Percentiles rank a stretch among this genome's conserved stretches.
These are phyloP conservation scores for Atherinomorus stipes DNA, from an alignment of 2,113 vertebrate species.

Conservation along the genomic window DNA sequence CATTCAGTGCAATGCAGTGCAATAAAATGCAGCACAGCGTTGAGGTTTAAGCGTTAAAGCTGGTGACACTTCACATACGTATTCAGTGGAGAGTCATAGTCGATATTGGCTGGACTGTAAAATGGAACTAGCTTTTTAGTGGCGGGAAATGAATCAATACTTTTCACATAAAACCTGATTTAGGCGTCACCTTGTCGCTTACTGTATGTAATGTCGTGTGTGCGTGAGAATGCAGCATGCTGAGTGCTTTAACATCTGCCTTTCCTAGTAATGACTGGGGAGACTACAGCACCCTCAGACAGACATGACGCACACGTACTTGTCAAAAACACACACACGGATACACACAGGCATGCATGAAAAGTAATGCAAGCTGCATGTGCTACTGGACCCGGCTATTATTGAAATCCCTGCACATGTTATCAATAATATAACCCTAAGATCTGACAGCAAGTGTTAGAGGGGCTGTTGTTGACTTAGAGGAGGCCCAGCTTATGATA, in stretches of 20 bases:
- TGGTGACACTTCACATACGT: constrained; percentile 37
- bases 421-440: constrained; percentile 48
- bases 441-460: constrained; percentile 17
- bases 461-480: constrained; percentile 1
- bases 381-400: constrained; percentile 46
- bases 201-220: constrained; percentile 47
- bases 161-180: constrained; percentile 72
- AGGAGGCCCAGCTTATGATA: neutral
- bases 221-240: constrained; percentile 14
- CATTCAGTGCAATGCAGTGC: constrained; percentile 31
- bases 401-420: constrained; percentile 53
- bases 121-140: constrained; percentile 61
- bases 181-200: constrained; percentile 62
- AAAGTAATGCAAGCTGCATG: constrained; percentile 59
- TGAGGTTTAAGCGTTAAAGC: constrained; percentile 37
- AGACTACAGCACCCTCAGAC: constrained; percentile 61
- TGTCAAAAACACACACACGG: constrained; percentile 31
- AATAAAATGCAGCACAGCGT: constrained; percentile 45
- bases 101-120: constrained; percentile 61
- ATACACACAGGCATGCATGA: constrained; percentile 13
- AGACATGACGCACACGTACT: constrained; percentile 66
- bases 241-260: constrained; percentile 78
- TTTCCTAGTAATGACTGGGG: constrained; percentile 72
- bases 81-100: constrained; percentile 64
- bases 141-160: constrained; percentile 71